Evolutionary conservation across 2,888 invertebrate species (phyloP), one percentile per base, ranked within the genome.

Genomic region (Tipula unca): DNA sequence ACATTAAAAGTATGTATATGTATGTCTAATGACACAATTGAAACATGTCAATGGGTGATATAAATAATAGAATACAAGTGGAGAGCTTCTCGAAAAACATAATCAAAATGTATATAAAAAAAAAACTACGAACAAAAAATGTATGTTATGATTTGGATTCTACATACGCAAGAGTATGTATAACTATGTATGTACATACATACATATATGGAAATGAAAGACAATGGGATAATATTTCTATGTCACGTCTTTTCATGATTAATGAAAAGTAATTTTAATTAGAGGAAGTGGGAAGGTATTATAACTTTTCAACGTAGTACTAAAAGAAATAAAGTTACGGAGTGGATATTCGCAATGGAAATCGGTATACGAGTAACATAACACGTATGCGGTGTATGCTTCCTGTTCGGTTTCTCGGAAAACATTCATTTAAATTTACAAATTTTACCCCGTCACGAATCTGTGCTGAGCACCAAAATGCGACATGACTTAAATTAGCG

Each of bases 191-290:
- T n/a, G n/a, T n/a, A n/a, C n/a, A n/a, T n/a, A n/a, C n/a, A n/a
- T n/a, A n/a, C n/a, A n/a, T n/a, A 48, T 17, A 48, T 48, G 48
- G 48, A 48, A 48, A 48, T 17, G 5, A 3, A 17, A 48, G 48
- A 48, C 32, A 32, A 32, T 32, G 32, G 39, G 10, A 54, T 54
- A 17, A 13, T 54, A 54, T 69, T 69, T 69, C 69, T 69, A 10
- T 69, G 69, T 69, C 69, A 69, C 69, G 69, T 69, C 69, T 69
- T 69, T 69, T 13, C 69, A 69, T 69, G 69, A 69, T 69, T 69
- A 69, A 69, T 69, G 69, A 69, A 69, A 69, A 69, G 25, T 69
- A 69, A 69, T 69, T 69, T 69, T 69, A 69, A 69, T 69, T 69
- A 69, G 14, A 69, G 25, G 69, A 25, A 69, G 69, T 69, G 69